phyloP scores from a whole-genome alignment of 2,888 invertebrate species.

The Serripes groenlandicus region DNA sequence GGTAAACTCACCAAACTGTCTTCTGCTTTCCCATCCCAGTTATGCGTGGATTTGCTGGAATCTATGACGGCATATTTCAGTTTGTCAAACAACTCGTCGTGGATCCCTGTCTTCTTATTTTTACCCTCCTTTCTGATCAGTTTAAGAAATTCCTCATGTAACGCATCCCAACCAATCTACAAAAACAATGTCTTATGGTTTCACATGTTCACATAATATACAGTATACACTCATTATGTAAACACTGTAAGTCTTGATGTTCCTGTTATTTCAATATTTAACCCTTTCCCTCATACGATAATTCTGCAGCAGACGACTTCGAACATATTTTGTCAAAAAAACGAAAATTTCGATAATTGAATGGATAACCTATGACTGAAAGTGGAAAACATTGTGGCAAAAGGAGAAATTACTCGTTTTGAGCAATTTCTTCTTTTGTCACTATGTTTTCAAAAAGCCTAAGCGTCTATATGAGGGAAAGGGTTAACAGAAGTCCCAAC shows the following conservation, averaged over 20 bases:
- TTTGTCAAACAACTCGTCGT: slow-evolving; percentile 96
- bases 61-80: slow-evolving; percentile 95
- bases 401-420: background rate
- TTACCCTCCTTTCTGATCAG: slow-evolving; percentile 87
- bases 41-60: slow-evolving; percentile 94
- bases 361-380: too few relatives aligned
- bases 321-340: too few relatives aligned
- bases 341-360: too few relatives aligned
- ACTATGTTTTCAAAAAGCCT: background rate
- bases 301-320: too few relatives aligned
- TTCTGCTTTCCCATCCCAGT: slow-evolving; percentile 95
- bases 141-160: slow-evolving; percentile 89
- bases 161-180: slow-evolving; percentile 94
- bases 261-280: too few relatives aligned
- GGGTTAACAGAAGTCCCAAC: too few relatives aligned
- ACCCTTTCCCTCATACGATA: too few relatives aligned
- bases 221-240: too few relatives aligned
- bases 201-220: too few relatives aligned
- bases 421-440: background rate
- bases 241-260: too few relatives aligned
- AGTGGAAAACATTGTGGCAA: background rate
- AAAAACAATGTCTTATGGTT: background rate
- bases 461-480: background rate
- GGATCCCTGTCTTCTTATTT: slow-evolving; percentile 88
- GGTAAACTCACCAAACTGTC: slow-evolving; percentile 89